phyloP scores from a whole-genome alignment of 64 coral and sea anemone species.

The Pocillopora verrucosa region DNA sequence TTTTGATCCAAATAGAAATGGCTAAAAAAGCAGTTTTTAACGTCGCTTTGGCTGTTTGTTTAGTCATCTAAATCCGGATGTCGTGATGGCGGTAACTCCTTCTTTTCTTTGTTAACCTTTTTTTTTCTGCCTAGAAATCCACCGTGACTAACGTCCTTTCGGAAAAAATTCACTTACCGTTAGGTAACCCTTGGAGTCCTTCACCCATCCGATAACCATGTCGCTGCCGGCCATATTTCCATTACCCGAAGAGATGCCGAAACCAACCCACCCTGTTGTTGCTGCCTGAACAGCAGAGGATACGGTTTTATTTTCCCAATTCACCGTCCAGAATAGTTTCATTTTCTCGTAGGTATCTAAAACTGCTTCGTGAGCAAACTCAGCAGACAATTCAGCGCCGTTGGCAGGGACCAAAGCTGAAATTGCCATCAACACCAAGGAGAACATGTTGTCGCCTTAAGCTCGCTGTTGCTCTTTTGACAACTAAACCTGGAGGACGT shows the following conservation, averaged over 20 bases:
- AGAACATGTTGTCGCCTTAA: not conserved
- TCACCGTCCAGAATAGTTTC: constrained; percentile 60
- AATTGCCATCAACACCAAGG: not conserved
- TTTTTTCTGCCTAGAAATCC: no score
- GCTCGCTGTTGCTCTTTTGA: not conserved
- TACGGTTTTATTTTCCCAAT: constrained; percentile 41
- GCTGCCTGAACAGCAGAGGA: constrained; percentile 62
- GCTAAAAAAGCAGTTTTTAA: no score
- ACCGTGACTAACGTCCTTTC: no score
- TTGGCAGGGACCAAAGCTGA: not conserved
- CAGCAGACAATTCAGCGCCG: constrained; percentile 1
- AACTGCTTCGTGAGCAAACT: constrained; percentile 57
- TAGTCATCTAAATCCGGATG: no score
- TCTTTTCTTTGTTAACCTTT: no score
- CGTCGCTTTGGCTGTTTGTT: no score
- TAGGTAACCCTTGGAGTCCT: constrained; percentile 59
- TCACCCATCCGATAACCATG: constrained; percentile 73
- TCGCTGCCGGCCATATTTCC: constrained; percentile 71
- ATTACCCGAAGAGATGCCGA: constrained; percentile 65
- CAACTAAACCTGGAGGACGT: not conserved
- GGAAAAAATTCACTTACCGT: constrained; percentile 25
- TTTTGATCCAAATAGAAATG: no score
- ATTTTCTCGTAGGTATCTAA: constrained; percentile 40
- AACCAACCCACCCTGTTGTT: constrained; percentile 79
- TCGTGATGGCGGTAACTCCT: no score